Base-by-base conservation (phyloP, 2,113 vertebrate genomes). In the Panthera leo region DNA sequence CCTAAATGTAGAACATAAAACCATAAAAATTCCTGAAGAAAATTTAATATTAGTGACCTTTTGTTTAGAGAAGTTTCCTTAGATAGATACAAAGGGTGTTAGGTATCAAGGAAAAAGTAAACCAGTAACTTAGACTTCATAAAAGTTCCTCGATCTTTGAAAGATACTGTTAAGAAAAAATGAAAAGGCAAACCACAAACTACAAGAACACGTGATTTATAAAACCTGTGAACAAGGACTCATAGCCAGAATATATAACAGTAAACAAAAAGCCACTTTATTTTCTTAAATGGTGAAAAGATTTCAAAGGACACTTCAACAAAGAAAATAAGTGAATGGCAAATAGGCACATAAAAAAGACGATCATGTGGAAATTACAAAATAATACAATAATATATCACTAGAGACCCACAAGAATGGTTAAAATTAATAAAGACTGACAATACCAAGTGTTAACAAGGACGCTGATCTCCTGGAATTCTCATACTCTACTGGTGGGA, bases 291-390 rank as follows among this genome's bases (percentile, higher is more conserved):
- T 53, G 58, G 73, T 58, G 10, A 78, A 82, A 89, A 91, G 5
- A 95, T 87, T 18, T 93, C 36, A 97, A 94, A 45, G 63, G 25
- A 85, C 18, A 76, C 14, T 92, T 86, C 39, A 76, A n/a, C 55
- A 70, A 93, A 92, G 83, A 82, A 92, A 31, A 80, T 53, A 91
- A 67, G 65, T 36, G 34, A 92, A 53, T 45, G 53, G 21, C 80
- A 75, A 85, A 68, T 70, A 83, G 94, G 53, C 31, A 88, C 7
- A 95, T 67, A 27, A 95, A 91, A 91, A 93, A 84, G 67, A 84
- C 2, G 13, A 94, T 76, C 67, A 90, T n/a, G 21, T 34, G n/a
- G 42, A 97, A 85, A 94, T 88, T 51, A 85, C n/a, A 82, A 92
- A 95, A 84, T 51, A 85, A 94, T 89, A 84, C n/a, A 31, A 42